phyloP scores from a whole-genome alignment of 2,888 invertebrate genomes.

The Acheta domesticus region DNA sequence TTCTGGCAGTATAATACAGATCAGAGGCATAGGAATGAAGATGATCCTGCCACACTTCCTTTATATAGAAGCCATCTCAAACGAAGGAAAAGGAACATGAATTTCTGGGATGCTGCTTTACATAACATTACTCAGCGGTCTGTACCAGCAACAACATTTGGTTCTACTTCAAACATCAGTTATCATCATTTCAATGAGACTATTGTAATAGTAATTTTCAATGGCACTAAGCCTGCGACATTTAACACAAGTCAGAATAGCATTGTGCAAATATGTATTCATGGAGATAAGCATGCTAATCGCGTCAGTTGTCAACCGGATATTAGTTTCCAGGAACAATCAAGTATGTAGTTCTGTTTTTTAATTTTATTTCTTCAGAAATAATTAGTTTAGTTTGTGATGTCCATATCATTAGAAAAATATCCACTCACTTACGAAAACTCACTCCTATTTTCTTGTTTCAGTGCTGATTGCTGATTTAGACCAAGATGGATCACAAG shows the following conservation, averaged over 20 bases:
- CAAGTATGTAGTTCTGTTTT: conserved; percentile 43
- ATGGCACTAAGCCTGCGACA: conserved; percentile 67
- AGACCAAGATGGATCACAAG: conserved; percentile 71
- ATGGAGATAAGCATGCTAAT: conserved; percentile 46
- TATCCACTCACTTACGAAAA: too few species aligned
- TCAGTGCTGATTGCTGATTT: conserved; percentile 66
- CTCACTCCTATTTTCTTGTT: conserved; percentile 27
- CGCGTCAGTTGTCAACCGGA: conserved; percentile 67
- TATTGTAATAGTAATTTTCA: conserved; percentile 74
- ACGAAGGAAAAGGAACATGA: not conserved
- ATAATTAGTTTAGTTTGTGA: too few species aligned
- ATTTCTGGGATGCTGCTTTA: not conserved
- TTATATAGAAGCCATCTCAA: conserved; percentile 29
- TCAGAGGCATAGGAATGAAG: not conserved
- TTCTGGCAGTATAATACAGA: conserved; percentile 70
- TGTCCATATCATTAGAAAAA: not conserved
- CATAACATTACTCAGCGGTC: not conserved
- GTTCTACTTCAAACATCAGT: conserved; percentile 23
- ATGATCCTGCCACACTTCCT: conserved; percentile 24
- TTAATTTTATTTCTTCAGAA: too few species aligned
- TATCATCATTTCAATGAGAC: conserved; percentile 57
- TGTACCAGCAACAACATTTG: not conserved
- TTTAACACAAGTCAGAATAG: conserved; percentile 78
- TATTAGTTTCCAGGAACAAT: conserved; percentile 67
- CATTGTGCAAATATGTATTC: conserved; percentile 67